Conservation (phyloP, 2,113 vertebrate species). For the Phalacrocorax carbo region DNA sequence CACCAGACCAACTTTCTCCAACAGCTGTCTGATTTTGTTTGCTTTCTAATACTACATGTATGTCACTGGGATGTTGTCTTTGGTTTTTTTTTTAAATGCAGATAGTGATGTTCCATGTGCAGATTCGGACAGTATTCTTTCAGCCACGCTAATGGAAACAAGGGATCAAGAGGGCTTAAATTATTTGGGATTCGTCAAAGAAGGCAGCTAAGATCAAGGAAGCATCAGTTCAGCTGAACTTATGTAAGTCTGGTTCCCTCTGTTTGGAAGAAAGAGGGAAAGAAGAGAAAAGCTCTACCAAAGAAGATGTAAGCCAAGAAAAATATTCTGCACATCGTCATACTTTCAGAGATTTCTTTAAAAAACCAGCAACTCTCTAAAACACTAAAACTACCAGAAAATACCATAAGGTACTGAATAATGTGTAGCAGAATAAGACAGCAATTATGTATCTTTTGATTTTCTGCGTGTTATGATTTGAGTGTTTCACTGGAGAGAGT, state of each 20-base stretch:
- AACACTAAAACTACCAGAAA: neutral
- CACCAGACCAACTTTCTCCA: neutral
- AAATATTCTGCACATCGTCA: constrained; percentile 6
- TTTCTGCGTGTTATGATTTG: neutral
- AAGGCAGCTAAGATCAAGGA: neutral
- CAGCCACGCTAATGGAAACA: constrained; percentile 50
- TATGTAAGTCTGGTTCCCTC: neutral
- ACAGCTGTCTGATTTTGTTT: neutral
- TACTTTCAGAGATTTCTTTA: neutral
- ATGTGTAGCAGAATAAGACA: neutral
- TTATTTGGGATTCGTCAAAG: constrained; percentile 70
- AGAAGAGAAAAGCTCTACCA: constrained; percentile 34
- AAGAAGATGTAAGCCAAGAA: constrained; percentile 41
- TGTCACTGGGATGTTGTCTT: neutral
- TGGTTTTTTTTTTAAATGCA: neutral
- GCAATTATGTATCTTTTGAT: neutral
- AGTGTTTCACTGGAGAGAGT: neutral
- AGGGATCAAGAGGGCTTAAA: constrained; percentile 72
- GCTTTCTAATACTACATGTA: neutral
- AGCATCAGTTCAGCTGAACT: constrained; percentile 23
- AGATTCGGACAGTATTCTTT: constrained; percentile 18
- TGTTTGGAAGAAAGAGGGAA: neutral
- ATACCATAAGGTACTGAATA: neutral
- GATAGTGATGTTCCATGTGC: neutral
- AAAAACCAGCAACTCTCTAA: neutral